phyloP scores from a whole-genome alignment of 2,797 vertebrate genomes.

The Crossoptilon crossoptilon region DNA sequence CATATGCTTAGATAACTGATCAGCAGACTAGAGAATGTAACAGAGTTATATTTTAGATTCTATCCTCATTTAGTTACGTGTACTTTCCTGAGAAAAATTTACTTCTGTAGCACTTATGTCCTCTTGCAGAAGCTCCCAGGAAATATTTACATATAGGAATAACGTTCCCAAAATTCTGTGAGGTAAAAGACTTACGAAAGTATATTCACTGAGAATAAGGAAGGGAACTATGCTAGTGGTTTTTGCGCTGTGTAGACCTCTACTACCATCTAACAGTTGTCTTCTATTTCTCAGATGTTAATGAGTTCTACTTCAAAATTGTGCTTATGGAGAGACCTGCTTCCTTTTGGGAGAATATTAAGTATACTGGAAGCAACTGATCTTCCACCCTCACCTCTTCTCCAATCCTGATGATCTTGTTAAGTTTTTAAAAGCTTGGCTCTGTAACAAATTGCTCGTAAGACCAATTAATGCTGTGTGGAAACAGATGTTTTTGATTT shows the following conservation, averaged over 20 bases:
- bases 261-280: background rate
- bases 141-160: background rate
- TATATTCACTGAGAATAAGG: background rate
- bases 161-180: background rate
- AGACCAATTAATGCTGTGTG: constrained; percentile 34
- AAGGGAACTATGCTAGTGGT: background rate
- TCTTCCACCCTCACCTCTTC: background rate
- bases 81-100: background rate
- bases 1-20: background rate
- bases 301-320: background rate
- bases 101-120: background rate
- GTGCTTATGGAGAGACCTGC: background rate
- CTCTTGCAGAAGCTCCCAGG: background rate
- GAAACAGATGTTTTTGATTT: constrained; percentile 68
- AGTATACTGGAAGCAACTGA: background rate
- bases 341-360: background rate
- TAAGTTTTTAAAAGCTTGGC: constrained; percentile 3
- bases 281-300: background rate
- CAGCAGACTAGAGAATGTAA: background rate
- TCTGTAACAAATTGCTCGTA: constrained; percentile 27
- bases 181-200: background rate
- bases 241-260: background rate
- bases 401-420: background rate
- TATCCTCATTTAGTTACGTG: background rate
- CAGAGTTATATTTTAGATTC: background rate